phyloP scores from a whole-genome alignment of 2,797 vertebrate genomes.

The Iguana delicatissima region DNA sequence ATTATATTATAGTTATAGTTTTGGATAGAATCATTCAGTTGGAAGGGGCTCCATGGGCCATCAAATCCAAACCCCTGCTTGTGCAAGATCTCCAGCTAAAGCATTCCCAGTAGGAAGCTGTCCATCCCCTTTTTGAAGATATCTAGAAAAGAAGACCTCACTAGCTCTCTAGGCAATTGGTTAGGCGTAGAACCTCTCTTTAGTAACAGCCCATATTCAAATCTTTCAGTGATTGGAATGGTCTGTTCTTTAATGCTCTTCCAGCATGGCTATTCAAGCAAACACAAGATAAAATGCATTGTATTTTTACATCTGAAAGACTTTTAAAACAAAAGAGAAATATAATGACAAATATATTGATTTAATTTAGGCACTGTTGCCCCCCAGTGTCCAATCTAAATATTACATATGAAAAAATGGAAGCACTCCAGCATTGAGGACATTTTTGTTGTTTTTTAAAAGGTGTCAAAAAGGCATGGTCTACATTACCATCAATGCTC shows the following conservation, averaged over 20 bases:
- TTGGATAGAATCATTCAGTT: no score
- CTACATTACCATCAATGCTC: background rate
- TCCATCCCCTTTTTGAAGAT: no score
- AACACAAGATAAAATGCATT: background rate
- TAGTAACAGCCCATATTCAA: background rate
- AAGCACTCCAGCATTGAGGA: background rate
- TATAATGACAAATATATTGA: background rate
- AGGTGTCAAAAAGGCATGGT: background rate
- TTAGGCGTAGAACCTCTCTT: background rate
- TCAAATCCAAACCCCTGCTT: no score
- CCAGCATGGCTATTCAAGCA: background rate
- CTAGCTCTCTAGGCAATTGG: no score
- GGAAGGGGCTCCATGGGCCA: no score
- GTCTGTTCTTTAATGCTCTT: background rate
- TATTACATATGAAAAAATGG: background rate
- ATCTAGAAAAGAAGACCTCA: no score
- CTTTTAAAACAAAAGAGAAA: background rate
- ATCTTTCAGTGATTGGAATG: background rate
- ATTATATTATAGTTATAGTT: no score
- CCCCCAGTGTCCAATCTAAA: slow-evolving; percentile 21
- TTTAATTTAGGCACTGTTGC: slow-evolving; percentile 23
- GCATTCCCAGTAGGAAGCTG: no score
- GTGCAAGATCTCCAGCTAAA: no score
- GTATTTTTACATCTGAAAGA: background rate
- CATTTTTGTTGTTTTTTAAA: background rate